Evolutionary conservation across 2,888 invertebrate genomes (phyloP), one percentile per base, ranked within the genome.

Genomic region (Drosophila peninsularis): DNA sequence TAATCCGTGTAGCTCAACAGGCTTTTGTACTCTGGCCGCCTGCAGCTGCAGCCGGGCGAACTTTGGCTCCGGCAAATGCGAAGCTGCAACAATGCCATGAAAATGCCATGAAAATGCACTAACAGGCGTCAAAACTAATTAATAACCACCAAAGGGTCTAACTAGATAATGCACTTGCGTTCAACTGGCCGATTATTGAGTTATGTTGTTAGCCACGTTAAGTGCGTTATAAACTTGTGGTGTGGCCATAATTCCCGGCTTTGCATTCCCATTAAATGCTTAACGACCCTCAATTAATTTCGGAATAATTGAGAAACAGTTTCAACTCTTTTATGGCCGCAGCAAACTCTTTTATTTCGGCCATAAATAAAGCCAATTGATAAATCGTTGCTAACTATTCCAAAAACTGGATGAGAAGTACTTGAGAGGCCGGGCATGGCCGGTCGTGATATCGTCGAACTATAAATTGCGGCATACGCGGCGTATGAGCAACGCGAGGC

Each of bases 401-500:
- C 4, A 53, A 45, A 42, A 39, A 50, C 53, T 74, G 56, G 67
- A 61, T 73, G 37, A 44, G 55, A 45, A 47, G 36, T 47, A 21
- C 56, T 77, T 77, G 27, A 42, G 36, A 36, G 34, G 34, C 7
- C 17, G 41, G 30, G 50, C 21, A n/a, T 27, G 47, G 39, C 1
- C 17, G 21, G 36, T 60, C 17, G 44, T 58, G 54, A 42, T 41
- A 41, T 54, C 32, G 60, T 47, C 44, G 19, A 52, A 42, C 39
- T 64, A 42, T 36, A 54, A 34, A 41, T 21, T 54, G 52, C 19
- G 49, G 56, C 64, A 45, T 54, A 69, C 70, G 65, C 24, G 61
- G 71, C 74, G 80, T 77, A 79, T 79, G 69, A 61, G 82, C 69
- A 71, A 78, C 68, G 62, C 45, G 50, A 32, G 36, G 39, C 57